Base-by-base conservation (phyloP, 2,797 vertebrate genomes). In the Anguilla megastoma region DNA sequence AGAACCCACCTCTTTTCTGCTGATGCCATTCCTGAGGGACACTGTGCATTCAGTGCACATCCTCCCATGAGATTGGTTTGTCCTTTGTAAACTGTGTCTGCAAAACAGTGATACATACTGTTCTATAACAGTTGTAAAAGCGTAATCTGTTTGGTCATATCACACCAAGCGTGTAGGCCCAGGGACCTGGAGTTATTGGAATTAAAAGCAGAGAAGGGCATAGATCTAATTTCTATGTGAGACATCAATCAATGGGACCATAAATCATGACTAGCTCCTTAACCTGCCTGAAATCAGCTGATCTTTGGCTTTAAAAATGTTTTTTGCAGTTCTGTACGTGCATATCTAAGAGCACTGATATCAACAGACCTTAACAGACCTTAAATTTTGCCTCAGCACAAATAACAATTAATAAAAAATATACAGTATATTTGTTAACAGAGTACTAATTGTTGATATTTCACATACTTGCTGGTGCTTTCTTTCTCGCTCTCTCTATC, bases 11-110 rank as follows among this genome's bases (percentile, higher is more conserved):
- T n/a, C 6, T n/a, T 45, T 82, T 24, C 79, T 82, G 41, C 41
- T 82, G 41, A 24, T 9, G 79, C 45, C 45, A 50, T 48, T 50
- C 18, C 79, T 82, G 41, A 48, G 33, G 45, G 36, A 45, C 45
- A 18, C 14, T 41, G 33, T n/a, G 16, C 41, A 50, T n/a, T 24
- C 74, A 79, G 1, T 16, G 9, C 36, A 8, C 41, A 24, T 8
- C 45, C 21, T 82, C 41, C 79, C 45, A 21, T 21, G 18, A n/a
- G 74, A 41, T 0, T 41, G 45, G 21, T 48, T 82, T 50, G 79
- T 82, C 79, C 79, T 82, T 82, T 50, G 45, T 82, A n/a, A 50
- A 82, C 24, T 18, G 45, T 16, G 16, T 79, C 74, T 50, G 79
- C 79, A 48, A n/a, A 82, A 50, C 41, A 82, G 45, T 9, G 24